These are phyloP conservation scores for Ictidomys tridecemlineatus DNA, from an alignment of 2,113 vertebrate genomes.

Conservation along the genomic window DNA sequence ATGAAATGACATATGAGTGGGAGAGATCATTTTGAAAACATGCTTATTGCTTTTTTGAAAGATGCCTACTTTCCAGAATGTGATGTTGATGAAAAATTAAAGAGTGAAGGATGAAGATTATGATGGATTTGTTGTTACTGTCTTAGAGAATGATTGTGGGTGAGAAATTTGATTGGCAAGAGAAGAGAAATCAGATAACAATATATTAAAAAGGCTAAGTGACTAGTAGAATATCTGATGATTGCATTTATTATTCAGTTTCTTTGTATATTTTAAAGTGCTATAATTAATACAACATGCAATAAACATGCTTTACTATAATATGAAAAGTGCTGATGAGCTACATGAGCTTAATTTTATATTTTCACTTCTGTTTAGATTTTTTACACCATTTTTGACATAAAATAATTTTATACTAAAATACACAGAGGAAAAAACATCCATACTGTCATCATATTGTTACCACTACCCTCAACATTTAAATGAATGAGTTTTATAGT, in stretches of 20 bases:
- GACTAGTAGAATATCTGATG: not conserved
- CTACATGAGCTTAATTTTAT: not conserved
- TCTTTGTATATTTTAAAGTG: conserved; percentile 15
- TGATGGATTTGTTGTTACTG: conserved; percentile 27
- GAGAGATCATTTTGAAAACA: conserved; percentile 56
- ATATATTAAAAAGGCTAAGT: conserved; percentile 22
- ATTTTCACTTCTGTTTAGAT: not conserved
- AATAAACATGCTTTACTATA: not conserved
- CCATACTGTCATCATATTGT: not conserved
- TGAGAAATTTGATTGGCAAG: not conserved
- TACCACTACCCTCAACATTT: not conserved
- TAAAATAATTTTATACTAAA: conserved; percentile 22
- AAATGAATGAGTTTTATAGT: not conserved
- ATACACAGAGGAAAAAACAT: not conserved
- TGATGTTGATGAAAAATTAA: conserved; percentile 58
- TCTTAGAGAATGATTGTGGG: not conserved
- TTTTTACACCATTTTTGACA: not conserved
- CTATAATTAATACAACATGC: not conserved
- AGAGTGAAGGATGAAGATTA: not conserved
- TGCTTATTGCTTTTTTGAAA: conserved; percentile 39
- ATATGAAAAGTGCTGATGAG: not conserved
- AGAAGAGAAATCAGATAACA: not conserved
- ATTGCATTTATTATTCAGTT: not conserved
- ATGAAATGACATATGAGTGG: conserved; percentile 53
- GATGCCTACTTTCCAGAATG: not conserved